Evolutionary conservation across 2,797 vertebrate species (phyloP).

Genomic region (Clamator glandarius): DNA sequence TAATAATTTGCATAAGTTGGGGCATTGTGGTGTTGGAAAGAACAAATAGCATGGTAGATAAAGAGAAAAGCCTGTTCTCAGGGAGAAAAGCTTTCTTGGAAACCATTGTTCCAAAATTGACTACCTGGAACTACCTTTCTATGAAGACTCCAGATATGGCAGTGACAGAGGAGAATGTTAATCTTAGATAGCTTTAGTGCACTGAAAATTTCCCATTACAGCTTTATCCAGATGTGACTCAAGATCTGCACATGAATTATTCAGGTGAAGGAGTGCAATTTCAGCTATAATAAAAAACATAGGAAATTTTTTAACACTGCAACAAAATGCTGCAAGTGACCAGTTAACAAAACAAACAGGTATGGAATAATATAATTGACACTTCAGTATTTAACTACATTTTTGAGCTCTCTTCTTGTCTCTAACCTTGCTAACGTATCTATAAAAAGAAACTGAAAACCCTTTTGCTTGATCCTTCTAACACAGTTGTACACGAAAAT

Average conservation of each 20-base stretch:
- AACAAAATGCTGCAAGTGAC: not conserved
- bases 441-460: not conserved
- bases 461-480: not conserved
- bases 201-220: not conserved
- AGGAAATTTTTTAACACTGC: not conserved
- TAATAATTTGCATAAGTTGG: not conserved
- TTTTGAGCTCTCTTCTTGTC: not conserved
- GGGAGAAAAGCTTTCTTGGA: not conserved
- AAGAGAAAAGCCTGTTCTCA: not conserved
- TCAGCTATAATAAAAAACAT: not conserved
- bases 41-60: not conserved
- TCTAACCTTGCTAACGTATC: not conserved
- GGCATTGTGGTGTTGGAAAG: not conserved
- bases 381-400: not conserved
- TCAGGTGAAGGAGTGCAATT: not conserved
- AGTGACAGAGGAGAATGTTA: not conserved
- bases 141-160: not conserved
- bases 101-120: not conserved
- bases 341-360: not conserved
- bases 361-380: not conserved
- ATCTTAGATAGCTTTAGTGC: not conserved
- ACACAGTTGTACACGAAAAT: not conserved
- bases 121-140: not conserved
- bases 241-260: not conserved
- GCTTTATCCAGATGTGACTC: not conserved